Evolutionary conservation across 2,113 vertebrate genomes (phyloP).

Genomic region (Osmerus mordax): DNA sequence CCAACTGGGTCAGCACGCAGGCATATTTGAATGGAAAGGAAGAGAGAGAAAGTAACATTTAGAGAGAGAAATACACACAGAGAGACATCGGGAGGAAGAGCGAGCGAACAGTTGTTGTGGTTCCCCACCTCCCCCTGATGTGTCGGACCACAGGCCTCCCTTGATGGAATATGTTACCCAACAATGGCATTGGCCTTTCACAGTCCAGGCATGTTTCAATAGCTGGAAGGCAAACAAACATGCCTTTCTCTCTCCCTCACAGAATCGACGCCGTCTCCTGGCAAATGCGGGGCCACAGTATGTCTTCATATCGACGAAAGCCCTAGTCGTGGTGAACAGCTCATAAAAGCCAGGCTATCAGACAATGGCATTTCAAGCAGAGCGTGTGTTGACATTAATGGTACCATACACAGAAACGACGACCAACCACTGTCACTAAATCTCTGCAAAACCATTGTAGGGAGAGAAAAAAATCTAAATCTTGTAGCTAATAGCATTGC

Average conservation of each 20-base stretch:
- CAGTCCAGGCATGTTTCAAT: conserved; percentile 55
- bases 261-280: conserved; percentile 42
- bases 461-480: neutral
- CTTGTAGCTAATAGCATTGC: neutral
- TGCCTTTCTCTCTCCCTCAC: conserved; percentile 27
- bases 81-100: neutral
- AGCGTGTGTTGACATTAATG: conserved; percentile 13
- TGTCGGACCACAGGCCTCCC: conserved; percentile 56
- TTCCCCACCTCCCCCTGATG: conserved; percentile 7
- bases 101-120: conserved; percentile 24
- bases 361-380: conserved; percentile 12
- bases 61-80: conserved; percentile 1
- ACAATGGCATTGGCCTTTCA: conserved; percentile 63
- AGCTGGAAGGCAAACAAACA: conserved; percentile 60
- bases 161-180: conserved; percentile 65
- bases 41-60: neutral
- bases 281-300: conserved; percentile 37
- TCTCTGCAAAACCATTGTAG: neutral
- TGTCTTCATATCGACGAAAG: conserved; percentile 46
- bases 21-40: no score
- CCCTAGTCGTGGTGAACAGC: conserved; percentile 33
- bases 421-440: neutral
- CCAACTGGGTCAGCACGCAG: no score
- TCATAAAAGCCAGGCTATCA: conserved; percentile 22
- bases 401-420: conserved; percentile 4